These are phyloP conservation scores for Tyria jacobaeae DNA, from an alignment of 2,888 invertebrate genomes.

Conservation along the genomic window DNA sequence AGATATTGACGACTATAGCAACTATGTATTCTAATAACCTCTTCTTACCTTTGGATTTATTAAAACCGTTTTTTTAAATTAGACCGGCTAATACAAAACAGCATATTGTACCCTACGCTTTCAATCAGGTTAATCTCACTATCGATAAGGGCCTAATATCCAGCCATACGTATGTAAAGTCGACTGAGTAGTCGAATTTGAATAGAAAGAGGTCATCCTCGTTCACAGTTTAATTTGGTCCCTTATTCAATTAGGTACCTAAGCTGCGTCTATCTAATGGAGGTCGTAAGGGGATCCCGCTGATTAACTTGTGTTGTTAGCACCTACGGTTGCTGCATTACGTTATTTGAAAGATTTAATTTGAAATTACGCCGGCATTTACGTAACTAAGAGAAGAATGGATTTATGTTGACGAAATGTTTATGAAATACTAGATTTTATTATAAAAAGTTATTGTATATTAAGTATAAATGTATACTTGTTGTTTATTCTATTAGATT, in stretches of 20 bases:
- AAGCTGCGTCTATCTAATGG: constrained; percentile 79
- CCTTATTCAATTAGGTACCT: constrained; percentile 83
- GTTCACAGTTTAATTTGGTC: constrained; percentile 79
- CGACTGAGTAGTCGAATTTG: constrained; percentile 75
- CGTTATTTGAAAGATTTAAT: constrained; percentile 62
- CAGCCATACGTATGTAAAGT: constrained; percentile 66
- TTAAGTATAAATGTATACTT: no score
- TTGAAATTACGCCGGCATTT: constrained; percentile 44
- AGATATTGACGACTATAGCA: not conserved
- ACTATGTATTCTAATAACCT: constrained; percentile 3
- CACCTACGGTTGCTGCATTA: constrained; percentile 66
- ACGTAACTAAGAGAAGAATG: constrained; percentile 1
- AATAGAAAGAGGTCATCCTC: constrained; percentile 84
- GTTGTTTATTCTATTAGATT: no score
- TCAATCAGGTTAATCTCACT: constrained; percentile 69
- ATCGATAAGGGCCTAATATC: constrained; percentile 66
- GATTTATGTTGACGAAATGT: not conserved
- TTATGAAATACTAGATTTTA: not conserved
- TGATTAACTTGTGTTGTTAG: constrained; percentile 81
- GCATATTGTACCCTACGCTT: constrained; percentile 46
- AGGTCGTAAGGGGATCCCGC: constrained; percentile 79
- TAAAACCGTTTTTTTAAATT: constrained; percentile 1
- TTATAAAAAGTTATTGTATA: no score
- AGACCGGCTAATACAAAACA: constrained; percentile 23
- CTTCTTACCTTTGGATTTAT: constrained; percentile 2